Percentiles rank a stretch among this genome's conserved stretches.
Conservation (phyloP, 2,888 invertebrate species). For the Napeogenes sylphis region DNA sequence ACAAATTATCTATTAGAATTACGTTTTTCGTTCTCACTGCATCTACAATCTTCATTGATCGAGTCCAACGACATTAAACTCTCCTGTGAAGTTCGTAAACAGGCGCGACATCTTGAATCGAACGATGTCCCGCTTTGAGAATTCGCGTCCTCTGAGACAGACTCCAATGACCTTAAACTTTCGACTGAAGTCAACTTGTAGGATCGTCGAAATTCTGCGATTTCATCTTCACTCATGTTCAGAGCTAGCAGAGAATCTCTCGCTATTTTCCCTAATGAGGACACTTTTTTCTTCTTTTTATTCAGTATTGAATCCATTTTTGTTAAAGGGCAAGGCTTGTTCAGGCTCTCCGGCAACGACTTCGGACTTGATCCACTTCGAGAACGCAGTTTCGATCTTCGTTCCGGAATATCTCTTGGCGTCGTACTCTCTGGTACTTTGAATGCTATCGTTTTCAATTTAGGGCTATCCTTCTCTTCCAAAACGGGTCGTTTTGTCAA, state of each 20-base stretch:
- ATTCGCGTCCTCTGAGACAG: conserved; percentile 68
- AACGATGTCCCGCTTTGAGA: conserved; percentile 67
- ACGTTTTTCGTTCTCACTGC: conserved; percentile 53
- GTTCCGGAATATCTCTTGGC: conserved; percentile 66
- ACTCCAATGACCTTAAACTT: conserved; percentile 64
- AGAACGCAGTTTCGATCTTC: conserved; percentile 52
- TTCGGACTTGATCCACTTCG: conserved; percentile 69
- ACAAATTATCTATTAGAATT: conserved; percentile 51
- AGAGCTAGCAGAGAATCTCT: conserved; percentile 66
- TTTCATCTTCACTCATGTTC: conserved; percentile 72
- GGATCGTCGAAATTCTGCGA: conserved; percentile 63
- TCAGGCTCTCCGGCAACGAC: conserved; percentile 66
- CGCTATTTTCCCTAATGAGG: conserved; percentile 69
- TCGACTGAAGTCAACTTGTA: conserved; percentile 69
- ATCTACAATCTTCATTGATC: conserved; percentile 66
- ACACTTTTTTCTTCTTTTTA: conserved; percentile 66
- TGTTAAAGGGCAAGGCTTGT: conserved; percentile 57
- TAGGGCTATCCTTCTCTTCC: conserved; percentile 48
- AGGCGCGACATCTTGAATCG: conserved; percentile 63
- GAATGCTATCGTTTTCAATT: conserved; percentile 61
- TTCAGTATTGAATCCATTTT: conserved; percentile 55
- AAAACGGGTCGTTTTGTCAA: conserved; percentile 44
- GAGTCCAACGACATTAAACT: conserved; percentile 71
- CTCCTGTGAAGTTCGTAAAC: conserved; percentile 65
- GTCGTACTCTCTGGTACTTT: conserved; percentile 64